Evolutionary conservation across 2,797 vertebrate species (phyloP), one percentile per base, ranked within the genome.

Genomic region (Serranus cabrilla): DNA sequence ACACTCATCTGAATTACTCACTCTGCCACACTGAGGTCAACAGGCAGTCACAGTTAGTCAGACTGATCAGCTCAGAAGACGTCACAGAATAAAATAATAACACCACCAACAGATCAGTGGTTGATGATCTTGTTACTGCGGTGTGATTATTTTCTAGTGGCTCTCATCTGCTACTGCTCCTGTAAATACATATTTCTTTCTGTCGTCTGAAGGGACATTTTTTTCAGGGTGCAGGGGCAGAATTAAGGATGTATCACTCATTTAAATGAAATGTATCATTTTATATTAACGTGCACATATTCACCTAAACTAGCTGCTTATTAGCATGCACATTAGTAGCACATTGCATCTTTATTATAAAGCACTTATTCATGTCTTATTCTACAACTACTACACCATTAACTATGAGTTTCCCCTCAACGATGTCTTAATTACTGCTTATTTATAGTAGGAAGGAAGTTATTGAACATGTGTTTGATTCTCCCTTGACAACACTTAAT

Each of bases 21-120:
- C 3, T 43, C 23, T 8, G 25, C 40, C 42, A n/a, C 20, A 18
- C 12, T 43, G 34, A 65, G 74, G 78, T 84, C 76, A 83, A 62
- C 37, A 55, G 50, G 65, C 20, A 56, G 50, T 68, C 34, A 59
- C 43, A 74, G 16, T 49, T 11, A 47, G 31, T 45, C 7, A 34
- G 21, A 47, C 7, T 64, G 49, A 71, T 59, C 50, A 37, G 18
- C 21, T 68, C 7, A 42, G 68, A 74, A 37, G 18, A 55, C 37
- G 20, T 65, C 37, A 39, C 54, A 7, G 0, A 67, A 47, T 23
- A 20, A 55, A 51, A 62, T 45, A 42, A 59, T 20, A 65, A 59
- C 11, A 47, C 16, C 16, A 9, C 5, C 12, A 6, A 18, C 18
- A 11, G 57, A 68, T 45, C 73, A 59, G 31, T 20, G 13, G 13